Evolutionary conservation across 2,888 invertebrate species (phyloP).

Genomic region (Patella pellucida): DNA sequence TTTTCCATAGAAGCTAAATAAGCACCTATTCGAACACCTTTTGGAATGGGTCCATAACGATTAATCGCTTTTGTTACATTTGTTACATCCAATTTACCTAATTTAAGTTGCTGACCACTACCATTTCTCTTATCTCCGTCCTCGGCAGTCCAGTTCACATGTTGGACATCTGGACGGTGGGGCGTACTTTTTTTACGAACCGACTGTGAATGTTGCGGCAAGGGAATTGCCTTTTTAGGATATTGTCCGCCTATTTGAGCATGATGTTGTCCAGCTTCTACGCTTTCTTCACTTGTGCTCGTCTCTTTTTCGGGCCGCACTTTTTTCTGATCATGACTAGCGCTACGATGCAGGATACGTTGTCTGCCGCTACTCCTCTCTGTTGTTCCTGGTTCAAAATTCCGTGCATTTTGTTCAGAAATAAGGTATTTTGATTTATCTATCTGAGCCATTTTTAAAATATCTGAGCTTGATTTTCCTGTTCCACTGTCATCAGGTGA

Average conservation of each 20-base stretch:
- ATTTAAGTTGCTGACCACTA: slow-evolving; percentile 65
- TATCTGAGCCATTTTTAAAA: slow-evolving; percentile 57
- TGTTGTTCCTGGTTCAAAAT: slow-evolving; percentile 42
- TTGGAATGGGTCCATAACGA: slow-evolving; percentile 96
- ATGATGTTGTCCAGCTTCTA: slow-evolving; percentile 4
- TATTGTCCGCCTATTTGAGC: slow-evolving; percentile 38
- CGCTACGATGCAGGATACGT: slow-evolving; percentile 15
- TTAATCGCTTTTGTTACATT: slow-evolving; percentile 92
- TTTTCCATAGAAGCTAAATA: slow-evolving; percentile 87
- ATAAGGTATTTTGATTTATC: slow-evolving; percentile 64
- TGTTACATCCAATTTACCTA: slow-evolving; percentile 94
- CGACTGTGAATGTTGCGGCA: slow-evolving; percentile 53
- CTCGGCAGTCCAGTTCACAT: slow-evolving; percentile 14
- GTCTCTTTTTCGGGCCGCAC: slow-evolving; percentile 17
- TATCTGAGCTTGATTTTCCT: slow-evolving; percentile 55
- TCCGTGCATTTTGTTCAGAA: slow-evolving; percentile 50
- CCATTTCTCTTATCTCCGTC: slow-evolving; percentile 41
- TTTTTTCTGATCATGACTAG: slow-evolving; percentile 17
- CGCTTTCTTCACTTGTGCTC: slow-evolving; percentile 18
- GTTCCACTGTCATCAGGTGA: slow-evolving; percentile 48
- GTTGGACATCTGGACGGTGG: slow-evolving; percentile 24
- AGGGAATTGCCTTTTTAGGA: slow-evolving; percentile 60
- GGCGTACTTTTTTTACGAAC: slow-evolving; percentile 46
- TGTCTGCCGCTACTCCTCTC: slow-evolving; percentile 50
- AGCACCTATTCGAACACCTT: slow-evolving; percentile 95